Conservation (phyloP, 2,888 invertebrate genomes). For the Tribolium freemani region DNA sequence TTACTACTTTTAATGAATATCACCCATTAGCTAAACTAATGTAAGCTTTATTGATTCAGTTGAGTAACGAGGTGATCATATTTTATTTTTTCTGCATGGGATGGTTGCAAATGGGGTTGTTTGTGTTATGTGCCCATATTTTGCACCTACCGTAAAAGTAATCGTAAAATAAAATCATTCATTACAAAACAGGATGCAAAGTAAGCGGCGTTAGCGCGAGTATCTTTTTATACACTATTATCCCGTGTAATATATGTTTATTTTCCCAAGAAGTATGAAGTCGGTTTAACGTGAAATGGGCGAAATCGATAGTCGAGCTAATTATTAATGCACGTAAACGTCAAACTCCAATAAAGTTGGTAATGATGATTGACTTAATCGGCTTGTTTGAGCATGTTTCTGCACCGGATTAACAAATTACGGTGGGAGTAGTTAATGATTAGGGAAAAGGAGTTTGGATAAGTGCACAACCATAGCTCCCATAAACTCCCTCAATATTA, state of each 20-base stretch:
- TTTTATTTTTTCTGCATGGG: too few species aligned
- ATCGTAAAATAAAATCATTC: constrained; percentile 22
- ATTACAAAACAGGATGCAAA: neutral
- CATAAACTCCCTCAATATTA: constrained; percentile 52
- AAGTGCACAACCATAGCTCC: constrained; percentile 15
- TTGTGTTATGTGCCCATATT: constrained; percentile 6
- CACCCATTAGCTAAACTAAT: too few species aligned
- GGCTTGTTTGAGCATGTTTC: constrained; percentile 26
- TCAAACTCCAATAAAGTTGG: constrained; percentile 14
- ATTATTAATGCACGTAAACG: constrained; percentile 19
- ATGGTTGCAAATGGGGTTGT: neutral
- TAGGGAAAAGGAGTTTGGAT: constrained; percentile 1
- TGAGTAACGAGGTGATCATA: too few species aligned
- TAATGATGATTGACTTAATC: constrained; percentile 33
- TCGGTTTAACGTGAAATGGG: constrained; percentile 4
- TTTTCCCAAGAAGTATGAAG: neutral
- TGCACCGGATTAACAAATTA: constrained; percentile 16
- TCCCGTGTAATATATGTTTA: neutral
- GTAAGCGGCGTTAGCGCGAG: neutral
- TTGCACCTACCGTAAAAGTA: constrained; percentile 4
- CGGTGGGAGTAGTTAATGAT: neutral
- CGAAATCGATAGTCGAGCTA: constrained; percentile 13
- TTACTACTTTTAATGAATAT: too few species aligned
- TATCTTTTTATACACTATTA: neutral
- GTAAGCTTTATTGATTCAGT: too few species aligned